Base-by-base conservation (phyloP, 2,113 vertebrate genomes). In the Dasypus novemcinctus region DNA sequence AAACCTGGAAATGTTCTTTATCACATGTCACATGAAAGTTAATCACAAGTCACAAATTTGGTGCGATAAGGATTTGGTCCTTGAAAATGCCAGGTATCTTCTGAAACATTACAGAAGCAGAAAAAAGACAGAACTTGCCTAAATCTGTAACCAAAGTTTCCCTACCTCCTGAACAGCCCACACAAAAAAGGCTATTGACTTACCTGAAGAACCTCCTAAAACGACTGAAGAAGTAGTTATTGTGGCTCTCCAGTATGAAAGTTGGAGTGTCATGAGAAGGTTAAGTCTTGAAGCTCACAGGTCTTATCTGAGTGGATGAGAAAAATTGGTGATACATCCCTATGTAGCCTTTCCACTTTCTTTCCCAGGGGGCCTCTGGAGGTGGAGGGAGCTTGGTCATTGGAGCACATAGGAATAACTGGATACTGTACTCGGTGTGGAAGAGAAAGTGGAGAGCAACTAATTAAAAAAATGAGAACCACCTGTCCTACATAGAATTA, bases 11-110 rank as follows among this genome's bases (percentile, higher is more conserved):
- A 97, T 98, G 63, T 89, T 80, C 6, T 98, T 98, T 89, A 98
- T 97, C 97, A 94, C 33, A 98, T 98, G 98, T 98, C 78, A 94
- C 64, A 59, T 98, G 98, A 98, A 98, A 97, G 71, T 97, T 98
- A 90, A 98, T 96, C 66, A 95, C 31, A 9, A 98, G 98, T 31
- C 95, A 97, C 69, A 88, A 91, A 82, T 96, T 98, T 31, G 97
- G 98, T 97, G 98, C 98, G 94, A 64, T 54, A 92, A 97, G 43
- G 68, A 66, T 20, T 63, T 38, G 6, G 68, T 27, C 13, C 36
- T 61, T 61, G 54, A 21, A 33, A 38, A 15, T 61, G 54, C 49
- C 43, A 69, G 8, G 46, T 27, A 17, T 33, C 76, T 20, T n/a
- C 36, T 10, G 96, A 96, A 41, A 95, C 95, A 4, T 95, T 97